Conservation (phyloP, 2,113 vertebrate species). For the Prolemur simus region DNA sequence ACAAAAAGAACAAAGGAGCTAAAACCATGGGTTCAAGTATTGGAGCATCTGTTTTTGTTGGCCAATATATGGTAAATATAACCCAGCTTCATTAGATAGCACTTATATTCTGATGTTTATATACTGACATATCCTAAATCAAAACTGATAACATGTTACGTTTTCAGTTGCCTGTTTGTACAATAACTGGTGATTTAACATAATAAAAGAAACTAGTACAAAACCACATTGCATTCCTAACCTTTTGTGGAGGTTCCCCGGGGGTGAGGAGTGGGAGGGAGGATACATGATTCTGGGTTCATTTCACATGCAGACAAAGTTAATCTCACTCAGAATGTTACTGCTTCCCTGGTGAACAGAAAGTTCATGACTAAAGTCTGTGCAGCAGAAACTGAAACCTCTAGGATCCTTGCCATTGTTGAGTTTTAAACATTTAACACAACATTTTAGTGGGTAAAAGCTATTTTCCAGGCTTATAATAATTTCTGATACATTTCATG, state of each 20-base stretch:
- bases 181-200: not conserved
- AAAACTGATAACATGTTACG: not conserved
- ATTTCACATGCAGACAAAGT: not conserved
- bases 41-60: not conserved
- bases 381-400: not conserved
- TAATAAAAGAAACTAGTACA: not conserved
- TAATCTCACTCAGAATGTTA: not conserved
- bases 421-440: not conserved
- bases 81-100: not conserved
- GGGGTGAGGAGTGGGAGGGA: not conserved
- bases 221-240: not conserved
- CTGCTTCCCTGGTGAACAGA: not conserved
- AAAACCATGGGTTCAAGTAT: not conserved
- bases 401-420: not conserved
- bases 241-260: not conserved
- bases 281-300: not conserved
- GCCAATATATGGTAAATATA: not conserved
- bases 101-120: not conserved
- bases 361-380: not conserved
- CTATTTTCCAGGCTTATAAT: slow-evolving; percentile 13
- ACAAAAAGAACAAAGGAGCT: not conserved
- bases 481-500: not conserved
- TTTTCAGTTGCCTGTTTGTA: not conserved
- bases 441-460: not conserved
- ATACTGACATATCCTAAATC: not conserved